Conservation (phyloP, 2,113 vertebrate species). For the Sula dactylatra region DNA sequence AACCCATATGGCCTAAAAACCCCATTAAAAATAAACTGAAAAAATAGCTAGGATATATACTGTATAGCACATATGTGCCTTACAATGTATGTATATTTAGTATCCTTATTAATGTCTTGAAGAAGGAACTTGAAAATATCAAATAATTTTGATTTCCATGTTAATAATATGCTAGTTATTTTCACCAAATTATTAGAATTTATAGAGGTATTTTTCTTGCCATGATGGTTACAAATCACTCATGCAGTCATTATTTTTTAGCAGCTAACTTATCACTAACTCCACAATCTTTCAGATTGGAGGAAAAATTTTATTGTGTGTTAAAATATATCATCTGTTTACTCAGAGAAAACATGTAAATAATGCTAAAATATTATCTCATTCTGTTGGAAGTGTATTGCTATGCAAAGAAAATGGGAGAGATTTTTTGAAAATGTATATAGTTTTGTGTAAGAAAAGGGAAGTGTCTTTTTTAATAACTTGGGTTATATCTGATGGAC, state of each 20-base stretch:
- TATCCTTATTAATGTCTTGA: neutral
- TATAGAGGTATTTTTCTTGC: neutral
- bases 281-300: neutral
- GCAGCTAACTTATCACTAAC: neutral
- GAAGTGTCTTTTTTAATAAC: neutral
- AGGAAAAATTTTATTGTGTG: neutral
- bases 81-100: accelerated
- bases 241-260: neutral
- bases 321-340: neutral
- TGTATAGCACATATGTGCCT: neutral
- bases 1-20: neutral
- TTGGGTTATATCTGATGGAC: neutral
- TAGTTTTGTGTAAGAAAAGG: neutral
- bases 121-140: neutral
- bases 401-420: neutral
- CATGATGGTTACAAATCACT: neutral
- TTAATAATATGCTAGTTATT: neutral
- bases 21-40: neutral
- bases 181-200: neutral
- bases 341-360: neutral
- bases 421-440: neutral
- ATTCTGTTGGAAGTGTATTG: neutral
- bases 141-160: neutral
- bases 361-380: neutral
- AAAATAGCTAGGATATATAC: neutral